Evolutionary conservation across 37 sponge, comb jelly and placozoan genomes (phyloP).

Genomic region (Spongilla lacustris): DNA sequence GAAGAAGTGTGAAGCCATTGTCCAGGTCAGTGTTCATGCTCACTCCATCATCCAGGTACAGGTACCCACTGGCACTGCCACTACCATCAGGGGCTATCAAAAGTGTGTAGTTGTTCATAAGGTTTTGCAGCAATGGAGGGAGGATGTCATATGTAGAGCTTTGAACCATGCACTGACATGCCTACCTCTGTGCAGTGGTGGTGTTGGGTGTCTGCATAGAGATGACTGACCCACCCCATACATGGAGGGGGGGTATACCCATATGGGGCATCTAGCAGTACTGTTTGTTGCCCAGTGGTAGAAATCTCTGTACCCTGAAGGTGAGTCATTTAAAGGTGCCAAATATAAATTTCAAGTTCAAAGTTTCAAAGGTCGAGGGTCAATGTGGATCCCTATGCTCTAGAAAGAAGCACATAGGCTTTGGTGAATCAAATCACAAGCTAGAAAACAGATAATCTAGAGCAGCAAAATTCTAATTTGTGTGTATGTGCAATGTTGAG

Average conservation of each 20-base stretch:
- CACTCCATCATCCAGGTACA: conserved; percentile 76
- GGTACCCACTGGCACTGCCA: conserved; percentile 21
- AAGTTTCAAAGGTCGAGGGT: too few relatives aligned
- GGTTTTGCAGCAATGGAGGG: conserved; percentile 12
- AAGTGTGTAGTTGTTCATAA: conserved; percentile 52
- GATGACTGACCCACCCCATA: conserved; percentile 58
- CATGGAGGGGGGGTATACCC: conserved; percentile 56
- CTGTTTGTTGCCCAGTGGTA: conserved; percentile 2
- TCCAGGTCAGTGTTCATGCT: conserved; percentile 12
- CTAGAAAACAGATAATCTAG: too few relatives aligned
- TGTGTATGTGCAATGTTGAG: too few relatives aligned
- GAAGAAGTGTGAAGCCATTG: conserved; percentile 23
- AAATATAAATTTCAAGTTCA: too few relatives aligned
- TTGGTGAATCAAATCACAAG: too few relatives aligned
- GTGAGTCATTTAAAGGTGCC: too few relatives aligned
- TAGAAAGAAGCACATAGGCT: too few relatives aligned
- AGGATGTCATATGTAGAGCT: too few relatives aligned
- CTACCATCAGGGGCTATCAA: conserved; percentile 37
- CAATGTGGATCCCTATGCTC: too few relatives aligned
- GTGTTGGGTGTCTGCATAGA: conserved; percentile 56
- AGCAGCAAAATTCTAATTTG: too few relatives aligned
- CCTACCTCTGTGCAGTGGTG: conserved; percentile 58
- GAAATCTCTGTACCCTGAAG: conserved; percentile 44
- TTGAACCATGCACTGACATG: not conserved
- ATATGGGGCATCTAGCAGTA: conserved; percentile 46